A percentile compares a stretch with the other conserved stretches of the same genome.
These are phyloP conservation scores for Trachelipus rathkii DNA, from an alignment of 1,140 invertebrate species.

Conservation along the genomic window DNA sequence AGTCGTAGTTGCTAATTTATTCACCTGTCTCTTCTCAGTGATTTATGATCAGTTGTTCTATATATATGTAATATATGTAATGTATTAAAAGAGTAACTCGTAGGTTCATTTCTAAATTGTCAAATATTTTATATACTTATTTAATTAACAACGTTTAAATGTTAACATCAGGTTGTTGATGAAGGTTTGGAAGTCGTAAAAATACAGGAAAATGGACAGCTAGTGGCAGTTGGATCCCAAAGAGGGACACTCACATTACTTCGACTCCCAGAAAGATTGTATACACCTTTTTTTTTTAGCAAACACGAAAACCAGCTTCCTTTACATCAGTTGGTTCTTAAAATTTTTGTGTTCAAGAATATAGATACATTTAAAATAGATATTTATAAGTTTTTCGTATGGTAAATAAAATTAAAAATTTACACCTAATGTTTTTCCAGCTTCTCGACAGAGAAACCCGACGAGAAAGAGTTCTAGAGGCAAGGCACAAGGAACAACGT, in stretches of 20 bases:
- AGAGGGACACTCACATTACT: constrained; percentile 19
- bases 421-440: not conserved
- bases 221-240: constrained; percentile 26
- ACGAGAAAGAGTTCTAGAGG: constrained; percentile 26
- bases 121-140: too few species aligned
- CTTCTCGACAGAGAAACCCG: constrained; percentile 24
- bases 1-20: too few species aligned
- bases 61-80: too few species aligned
- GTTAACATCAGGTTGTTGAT: not conserved
- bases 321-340: constrained; percentile 22
- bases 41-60: too few species aligned
- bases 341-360: not conserved
- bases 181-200: constrained; percentile 21
- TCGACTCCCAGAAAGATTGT: constrained; percentile 10
- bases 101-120: too few species aligned
- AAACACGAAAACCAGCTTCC: constrained; percentile 16
- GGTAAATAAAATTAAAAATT: too few species aligned
- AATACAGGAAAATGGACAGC: constrained; percentile 20
- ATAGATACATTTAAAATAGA: too few species aligned
- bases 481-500: constrained; percentile 25
- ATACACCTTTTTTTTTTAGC: not conserved
- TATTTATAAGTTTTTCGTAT: too few species aligned
- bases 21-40: too few species aligned
- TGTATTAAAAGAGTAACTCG: too few species aligned
- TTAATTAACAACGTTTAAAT: too few species aligned